Percentiles rank a stretch among this genome's conserved stretches.
Conservation (phyloP, 2,113 vertebrate species). For the Actenoides hombroni region DNA sequence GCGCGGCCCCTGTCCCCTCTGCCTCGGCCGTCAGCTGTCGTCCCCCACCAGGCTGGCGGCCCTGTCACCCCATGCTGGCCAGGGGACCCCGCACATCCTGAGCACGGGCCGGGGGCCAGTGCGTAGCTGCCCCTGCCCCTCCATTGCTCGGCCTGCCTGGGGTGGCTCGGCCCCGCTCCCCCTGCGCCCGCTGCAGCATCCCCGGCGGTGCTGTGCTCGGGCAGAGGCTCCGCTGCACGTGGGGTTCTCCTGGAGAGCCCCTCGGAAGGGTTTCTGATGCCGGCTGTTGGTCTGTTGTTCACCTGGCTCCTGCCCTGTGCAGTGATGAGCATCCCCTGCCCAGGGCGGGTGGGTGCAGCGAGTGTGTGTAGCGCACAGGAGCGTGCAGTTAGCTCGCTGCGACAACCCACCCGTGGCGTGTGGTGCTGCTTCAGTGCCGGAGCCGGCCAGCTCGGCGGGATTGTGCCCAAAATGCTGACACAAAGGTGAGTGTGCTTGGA, state of each 20-base stretch:
- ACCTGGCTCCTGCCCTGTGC: fast-evolving
- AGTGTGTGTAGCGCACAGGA: fast-evolving
- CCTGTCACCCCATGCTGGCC: background rate
- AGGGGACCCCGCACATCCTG: background rate
- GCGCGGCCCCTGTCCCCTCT: fast-evolving
- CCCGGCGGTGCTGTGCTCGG: no score
- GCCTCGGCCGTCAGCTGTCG: background rate
- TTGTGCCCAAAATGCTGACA: fast-evolving
- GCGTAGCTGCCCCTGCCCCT: background rate
- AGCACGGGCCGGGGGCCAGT: background rate
- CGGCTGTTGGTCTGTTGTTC: background rate
- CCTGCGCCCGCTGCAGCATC: background rate
- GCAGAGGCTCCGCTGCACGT: fast-evolving
- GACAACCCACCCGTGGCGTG: fast-evolving
- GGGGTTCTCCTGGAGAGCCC: background rate
- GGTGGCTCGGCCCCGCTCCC: background rate
- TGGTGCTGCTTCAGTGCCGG: fast-evolving
- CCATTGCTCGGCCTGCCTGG: fast-evolving
- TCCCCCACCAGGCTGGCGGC: background rate
- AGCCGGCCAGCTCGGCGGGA: fast-evolving
- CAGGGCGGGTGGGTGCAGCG: fast-evolving
- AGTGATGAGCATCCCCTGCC: background rate
- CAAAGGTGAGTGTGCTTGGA: background rate
- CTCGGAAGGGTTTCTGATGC: background rate
- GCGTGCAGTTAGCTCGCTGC: fast-evolving